Conservation (phyloP, 2,113 vertebrate genomes). For the Mormyrus lacerda region DNA sequence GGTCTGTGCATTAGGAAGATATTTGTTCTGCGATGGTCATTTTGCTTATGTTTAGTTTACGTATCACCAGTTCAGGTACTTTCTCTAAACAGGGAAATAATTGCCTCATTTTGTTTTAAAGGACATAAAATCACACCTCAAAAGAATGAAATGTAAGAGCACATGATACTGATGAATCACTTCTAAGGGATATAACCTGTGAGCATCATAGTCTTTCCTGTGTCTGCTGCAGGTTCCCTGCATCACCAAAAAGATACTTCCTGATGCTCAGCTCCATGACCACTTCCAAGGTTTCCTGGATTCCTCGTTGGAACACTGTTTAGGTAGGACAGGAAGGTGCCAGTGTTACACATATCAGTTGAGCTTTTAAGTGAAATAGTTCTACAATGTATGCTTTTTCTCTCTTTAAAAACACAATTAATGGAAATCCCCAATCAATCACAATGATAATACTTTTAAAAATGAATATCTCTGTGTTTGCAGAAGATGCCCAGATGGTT, state of each 20-base stretch:
- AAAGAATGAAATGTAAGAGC: background rate
- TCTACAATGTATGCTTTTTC: background rate
- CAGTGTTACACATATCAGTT: background rate
- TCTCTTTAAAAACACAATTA: background rate
- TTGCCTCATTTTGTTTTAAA: background rate
- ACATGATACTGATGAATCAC: background rate
- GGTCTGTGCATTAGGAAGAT: no score
- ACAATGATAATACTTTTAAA: background rate
- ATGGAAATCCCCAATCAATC: background rate
- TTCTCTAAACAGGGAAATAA: background rate
- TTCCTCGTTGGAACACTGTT: conserved; percentile 17
- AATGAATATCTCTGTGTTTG: background rate
- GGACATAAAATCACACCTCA: background rate
- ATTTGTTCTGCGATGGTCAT: background rate
- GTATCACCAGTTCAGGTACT: background rate
- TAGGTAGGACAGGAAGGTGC: conserved; percentile 10
- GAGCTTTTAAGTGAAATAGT: background rate
- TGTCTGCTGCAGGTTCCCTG: background rate
- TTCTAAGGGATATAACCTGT: background rate
- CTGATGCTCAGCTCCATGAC: conserved; percentile 28
- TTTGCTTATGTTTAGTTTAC: background rate
- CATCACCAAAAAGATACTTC: background rate
- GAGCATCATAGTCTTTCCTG: background rate
- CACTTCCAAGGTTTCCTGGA: conserved; percentile 28
- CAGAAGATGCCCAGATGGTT: conserved; percentile 24